phyloP scores from a whole-genome alignment of 2,888 invertebrate species.

The Lasioglossum villosulum region DNA sequence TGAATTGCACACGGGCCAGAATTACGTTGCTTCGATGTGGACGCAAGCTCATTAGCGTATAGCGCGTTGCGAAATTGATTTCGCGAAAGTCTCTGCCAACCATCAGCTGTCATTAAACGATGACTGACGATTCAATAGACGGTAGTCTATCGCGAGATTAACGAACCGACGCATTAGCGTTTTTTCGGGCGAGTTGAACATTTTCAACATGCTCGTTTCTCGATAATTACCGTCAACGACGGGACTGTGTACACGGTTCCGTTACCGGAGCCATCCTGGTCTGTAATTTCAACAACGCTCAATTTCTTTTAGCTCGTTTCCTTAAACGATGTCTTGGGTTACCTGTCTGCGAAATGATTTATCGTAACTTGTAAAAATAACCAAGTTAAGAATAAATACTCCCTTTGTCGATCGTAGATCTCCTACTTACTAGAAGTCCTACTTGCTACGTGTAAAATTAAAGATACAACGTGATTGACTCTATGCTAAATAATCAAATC shows the following conservation, averaged over 20 bases:
- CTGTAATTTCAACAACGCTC: background rate
- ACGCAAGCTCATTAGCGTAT: slow-evolving; percentile 15
- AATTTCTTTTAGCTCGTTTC: background rate
- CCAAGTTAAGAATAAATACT: background rate
- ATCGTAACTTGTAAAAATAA: background rate
- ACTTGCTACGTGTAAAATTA: no score
- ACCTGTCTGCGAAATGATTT: background rate
- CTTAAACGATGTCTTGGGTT: background rate
- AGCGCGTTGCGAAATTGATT: slow-evolving; percentile 47
- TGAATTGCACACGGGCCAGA: background rate
- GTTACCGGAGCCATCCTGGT: background rate
- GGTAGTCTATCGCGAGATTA: slow-evolving; percentile 9
- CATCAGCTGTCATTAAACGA: slow-evolving; percentile 44
- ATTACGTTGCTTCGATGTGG: background rate
- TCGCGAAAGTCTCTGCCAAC: slow-evolving; percentile 47
- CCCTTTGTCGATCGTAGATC: no score
- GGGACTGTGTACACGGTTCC: background rate
- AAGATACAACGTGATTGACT: no score
- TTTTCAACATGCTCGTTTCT: slow-evolving; percentile 14
- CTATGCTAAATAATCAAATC: no score
- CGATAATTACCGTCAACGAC: background rate
- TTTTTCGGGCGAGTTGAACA: background rate
- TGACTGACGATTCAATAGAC: slow-evolving; percentile 34
- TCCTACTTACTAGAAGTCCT: no score
- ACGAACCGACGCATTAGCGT: slow-evolving; percentile 16